Base-by-base conservation (phyloP, 1,140 invertebrate species). In the Trachymyrmex cornetzi region DNA sequence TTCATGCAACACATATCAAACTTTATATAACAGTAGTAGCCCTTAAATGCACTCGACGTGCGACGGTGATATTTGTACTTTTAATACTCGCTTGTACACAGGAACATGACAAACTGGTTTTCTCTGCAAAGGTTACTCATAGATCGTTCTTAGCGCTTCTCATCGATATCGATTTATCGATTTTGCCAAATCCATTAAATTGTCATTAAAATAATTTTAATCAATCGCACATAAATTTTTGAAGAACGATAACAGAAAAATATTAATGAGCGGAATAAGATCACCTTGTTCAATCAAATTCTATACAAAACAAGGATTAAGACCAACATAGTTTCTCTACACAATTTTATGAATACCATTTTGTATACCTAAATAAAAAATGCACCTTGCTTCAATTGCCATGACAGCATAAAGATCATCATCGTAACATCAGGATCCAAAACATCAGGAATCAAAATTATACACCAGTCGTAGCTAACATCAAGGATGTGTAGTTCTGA, bases 51-150 rank as follows among this genome's bases (percentile, higher is more conserved):
- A 67, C 61, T 85, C 53, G 61, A 57, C 53, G 77, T 69, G 88
- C 63, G 59, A 53, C 74, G 24, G 12, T 87, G 88, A 90, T 81
- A 90, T 81, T 85, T 61, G 80, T 71, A 84, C 69, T 80, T 75
- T 63, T 88, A 88, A 90, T 90, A 85, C 50, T 48, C 53, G 27
- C 55, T 61, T 50, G 24, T 44, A 44, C 77, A 55, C 55, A 71
- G 81, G 77, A 86, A 88, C 89, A 88, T 64, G 89, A 90, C 59
- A 88, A 91, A 91, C 82, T 90, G 87, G 89, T 91, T 91, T 86
- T 82, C 63, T 38, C 71, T 53, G 74, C 48, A 74, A 80, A n/a
- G 50, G 55, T 59, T 79, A 80, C 59, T 59, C 77, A 38, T 79
- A 27, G 77, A 88, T 90, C 77, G 44, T 64, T 86, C 55, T 12